Evolutionary conservation across 1,140 invertebrate genomes (phyloP), one percentile per base, ranked within the genome.

Genomic region (Achroia grisella): DNA sequence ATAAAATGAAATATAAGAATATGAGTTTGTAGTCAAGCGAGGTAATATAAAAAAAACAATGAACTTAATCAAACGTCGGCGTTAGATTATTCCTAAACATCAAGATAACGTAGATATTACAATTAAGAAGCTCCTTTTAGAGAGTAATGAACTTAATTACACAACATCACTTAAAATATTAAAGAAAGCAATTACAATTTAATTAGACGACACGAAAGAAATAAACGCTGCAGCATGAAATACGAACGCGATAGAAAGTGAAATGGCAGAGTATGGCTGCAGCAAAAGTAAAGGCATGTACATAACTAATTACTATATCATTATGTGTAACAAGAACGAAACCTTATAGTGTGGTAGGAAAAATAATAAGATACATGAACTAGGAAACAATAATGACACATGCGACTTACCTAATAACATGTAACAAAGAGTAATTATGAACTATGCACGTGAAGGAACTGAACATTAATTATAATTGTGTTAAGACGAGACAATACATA

Each of bases 151-250:
- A 34, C 44, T 14, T 11, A n/a, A 27, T 47, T 29, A 47, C 44
- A 30, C 17, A 47, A 47, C 14, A 36, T 23, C n/a, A 11, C 15
- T 27, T 17, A 13, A 40, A 37, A 40, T 39, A 28, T 11, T 34
- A 47, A 47, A 14, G 28, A 47, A 47, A 34, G 37, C 36, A 47
- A 40, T 47, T 47, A 40, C 44, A 13, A 47, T 23, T 47, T 40
- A 47, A 17, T 32, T 9, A 39, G 37, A 27, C 44, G 36, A 39
- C 44, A 47, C 29, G 17, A 40, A 43, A 43, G 14, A 37, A 29
- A 29, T 23, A 44, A 40, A 37, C 15, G n/a, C 10, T 8, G 23
- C 42, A 33, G 11, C 12, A 15, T 34, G 14, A 29, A 29, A 44
- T n/a, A n/a, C 1, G n/a, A 15, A 28, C 27, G 34, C 11, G 23